Base-by-base conservation (phyloP, 2,888 invertebrate species). In the Blera fallax region DNA sequence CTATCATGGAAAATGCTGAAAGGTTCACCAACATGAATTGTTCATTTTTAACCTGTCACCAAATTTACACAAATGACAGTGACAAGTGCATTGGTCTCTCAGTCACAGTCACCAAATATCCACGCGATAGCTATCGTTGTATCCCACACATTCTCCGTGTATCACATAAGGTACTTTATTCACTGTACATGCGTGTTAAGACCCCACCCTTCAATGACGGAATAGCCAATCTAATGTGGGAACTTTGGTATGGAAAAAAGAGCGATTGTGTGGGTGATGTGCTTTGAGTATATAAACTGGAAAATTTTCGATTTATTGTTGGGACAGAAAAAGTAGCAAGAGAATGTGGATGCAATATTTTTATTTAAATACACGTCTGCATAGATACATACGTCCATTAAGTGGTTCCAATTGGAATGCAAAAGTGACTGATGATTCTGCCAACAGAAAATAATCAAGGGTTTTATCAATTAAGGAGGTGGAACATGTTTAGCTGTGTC, bases 201-300 rank as follows among this genome's bases (percentile, higher is more conserved):
- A 81, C 85, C 85, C 85, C 85, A 85, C 85, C 85, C 85, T 81
- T 81, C 40, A n/a, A 72, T 56, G 54, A 60, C 18, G 27, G 62
- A 77, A 81, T 73, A 81, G 81, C 85, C 85, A 85, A 85, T 85
- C 81, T 85, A 81, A 85, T 77, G 85, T 81, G 70, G 79, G 79
- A 70, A 73, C 67, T 62, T 79, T 62, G 37, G 69, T 48, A 62
- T 62, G 74, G 50, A 84, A 83, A 65, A 76, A 76, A 64, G 45
- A 80, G 69, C 70, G 74, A 70, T 79, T 80, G 84, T 80, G 84
- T 84, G 84, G 84, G 84, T 84, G 84, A 80, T 50, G 48, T 73
- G 56, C 40, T 56, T 24, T 18, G 40, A 64, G 82, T 83, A 83
- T 73, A 78, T 83, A 78, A 83, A 67, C 72, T 11, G 34, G 48